Conservation (phyloP, 2,797 vertebrate species). For the Catostomus latipinnis region DNA sequence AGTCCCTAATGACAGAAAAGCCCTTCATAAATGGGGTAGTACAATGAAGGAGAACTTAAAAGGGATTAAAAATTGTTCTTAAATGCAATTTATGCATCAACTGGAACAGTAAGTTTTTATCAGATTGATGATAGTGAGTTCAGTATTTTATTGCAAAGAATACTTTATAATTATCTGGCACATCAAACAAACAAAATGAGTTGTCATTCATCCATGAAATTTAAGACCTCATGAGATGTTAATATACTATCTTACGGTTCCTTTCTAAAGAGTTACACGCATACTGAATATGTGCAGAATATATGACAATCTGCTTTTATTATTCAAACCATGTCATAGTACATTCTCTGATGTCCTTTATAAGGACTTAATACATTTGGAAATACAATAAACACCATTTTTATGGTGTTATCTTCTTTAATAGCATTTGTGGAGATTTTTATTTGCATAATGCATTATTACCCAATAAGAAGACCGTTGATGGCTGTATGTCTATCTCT, state of each 20-base stretch:
- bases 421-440: slow-evolving; percentile 46
- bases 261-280: not conserved
- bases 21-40: slow-evolving; percentile 10
- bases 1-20: slow-evolving; percentile 19
- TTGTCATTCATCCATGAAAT: slow-evolving; percentile 7
- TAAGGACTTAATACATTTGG: slow-evolving; percentile 34
- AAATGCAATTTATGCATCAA: slow-evolving; percentile 12
- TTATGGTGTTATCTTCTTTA: slow-evolving; percentile 49
- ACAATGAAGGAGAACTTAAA: slow-evolving; percentile 11
- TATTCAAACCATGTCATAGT: not conserved
- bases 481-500: slow-evolving; percentile 48
- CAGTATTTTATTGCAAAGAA: slow-evolving; percentile 6
- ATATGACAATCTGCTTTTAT: not conserved
- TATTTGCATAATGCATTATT: slow-evolving; percentile 55
- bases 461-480: slow-evolving; percentile 42
- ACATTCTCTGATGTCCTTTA: slow-evolving; percentile 25
- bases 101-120: slow-evolving; percentile 9
- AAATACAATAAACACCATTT: slow-evolving; percentile 28
- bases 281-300: not conserved
- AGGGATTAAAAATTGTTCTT: not conserved
- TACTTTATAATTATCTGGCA: slow-evolving; percentile 26
- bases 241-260: slow-evolving; percentile 9
- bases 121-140: slow-evolving; percentile 23
- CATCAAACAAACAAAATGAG: slow-evolving; percentile 32
- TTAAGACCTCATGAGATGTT: not conserved